phyloP scores from a whole-genome alignment of 2,797 vertebrate species.

The Neostethus bicornis region DNA sequence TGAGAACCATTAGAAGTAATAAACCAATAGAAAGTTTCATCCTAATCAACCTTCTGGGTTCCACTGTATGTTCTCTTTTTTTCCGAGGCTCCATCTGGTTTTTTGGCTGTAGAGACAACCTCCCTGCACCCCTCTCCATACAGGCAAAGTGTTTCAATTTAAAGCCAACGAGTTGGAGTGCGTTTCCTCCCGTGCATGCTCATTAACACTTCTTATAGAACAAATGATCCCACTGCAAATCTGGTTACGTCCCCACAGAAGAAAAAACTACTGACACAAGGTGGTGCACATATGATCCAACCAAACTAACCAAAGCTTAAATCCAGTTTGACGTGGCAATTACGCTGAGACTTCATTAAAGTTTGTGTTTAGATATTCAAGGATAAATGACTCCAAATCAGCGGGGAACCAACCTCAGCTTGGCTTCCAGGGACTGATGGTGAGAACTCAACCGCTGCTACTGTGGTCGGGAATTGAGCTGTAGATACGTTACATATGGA shows the following conservation, averaged over 20 bases:
- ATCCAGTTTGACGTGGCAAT: conserved; percentile 23
- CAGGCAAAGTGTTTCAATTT: conserved; percentile 46
- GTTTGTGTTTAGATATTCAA: conserved; percentile 20
- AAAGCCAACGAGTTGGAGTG: conserved; percentile 19
- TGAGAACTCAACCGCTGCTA: conserved; percentile 45
- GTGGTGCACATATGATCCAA: not conserved
- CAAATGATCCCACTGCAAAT: conserved; percentile 35
- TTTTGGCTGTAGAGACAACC: conserved; percentile 19
- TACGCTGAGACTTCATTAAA: conserved; percentile 1
- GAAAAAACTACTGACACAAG: not conserved
- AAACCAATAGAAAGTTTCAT: conserved; percentile 35
- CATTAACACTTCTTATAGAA: conserved; percentile 56
- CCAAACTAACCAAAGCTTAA: not conserved
- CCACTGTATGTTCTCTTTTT: conserved; percentile 3
- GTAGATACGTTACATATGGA: conserved; percentile 32
- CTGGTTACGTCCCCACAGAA: conserved; percentile 6
- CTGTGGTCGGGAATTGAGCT: conserved; percentile 43
- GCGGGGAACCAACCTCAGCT: conserved; percentile 24
- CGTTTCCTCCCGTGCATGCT: conserved; percentile 33
- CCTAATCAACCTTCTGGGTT: conserved; percentile 52
- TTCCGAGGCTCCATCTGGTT: conserved; percentile 41
- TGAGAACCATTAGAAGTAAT: too few species aligned
- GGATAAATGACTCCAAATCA: conserved; percentile 25
- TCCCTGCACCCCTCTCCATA: conserved; percentile 5
- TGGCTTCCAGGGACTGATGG: conserved; percentile 31